Percentiles rank a stretch among this genome's conserved stretches.
phyloP scores from a whole-genome alignment of 30 jellyfish, hydroid and myxozoan species.

The Hydractinia echinata region DNA sequence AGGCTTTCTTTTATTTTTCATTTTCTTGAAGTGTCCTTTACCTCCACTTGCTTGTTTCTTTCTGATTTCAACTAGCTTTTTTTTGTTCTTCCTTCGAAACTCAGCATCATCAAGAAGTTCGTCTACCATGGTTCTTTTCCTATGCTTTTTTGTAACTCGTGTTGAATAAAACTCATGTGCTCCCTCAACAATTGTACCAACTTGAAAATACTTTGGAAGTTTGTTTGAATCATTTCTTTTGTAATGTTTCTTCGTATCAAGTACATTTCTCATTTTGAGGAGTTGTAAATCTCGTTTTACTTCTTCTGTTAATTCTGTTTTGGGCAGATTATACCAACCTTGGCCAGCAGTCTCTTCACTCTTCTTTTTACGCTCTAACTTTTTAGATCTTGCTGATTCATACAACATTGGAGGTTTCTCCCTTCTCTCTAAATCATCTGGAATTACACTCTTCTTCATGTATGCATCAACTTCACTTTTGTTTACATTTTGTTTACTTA shows the following conservation, averaged over 20 bases:
- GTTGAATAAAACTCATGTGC: conserved; percentile 81
- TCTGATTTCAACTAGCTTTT: conserved; percentile 54
- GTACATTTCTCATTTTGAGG: conserved; percentile 70
- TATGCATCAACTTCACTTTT: conserved; percentile 27
- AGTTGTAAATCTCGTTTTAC: conserved; percentile 77
- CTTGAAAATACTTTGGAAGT: conserved; percentile 68
- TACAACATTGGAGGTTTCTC: conserved; percentile 44
- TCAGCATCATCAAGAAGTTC: conserved; percentile 84
- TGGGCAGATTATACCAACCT: conserved; percentile 95
- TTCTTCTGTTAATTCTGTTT: conserved; percentile 77
- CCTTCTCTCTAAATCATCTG: conserved; percentile 62
- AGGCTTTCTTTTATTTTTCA: conserved; percentile 35
- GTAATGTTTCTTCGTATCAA: conserved; percentile 79
- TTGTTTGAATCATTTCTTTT: conserved; percentile 55
- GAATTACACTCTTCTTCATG: conserved; percentile 58
- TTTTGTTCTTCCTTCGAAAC: conserved; percentile 64
- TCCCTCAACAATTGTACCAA: conserved; percentile 87
- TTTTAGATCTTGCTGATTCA: conserved; percentile 30
- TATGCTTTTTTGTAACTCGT: conserved; percentile 55
- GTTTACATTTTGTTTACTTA: background rate
- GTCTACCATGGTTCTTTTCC: conserved; percentile 81
- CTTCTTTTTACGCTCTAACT: conserved; percentile 35
- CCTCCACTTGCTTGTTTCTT: conserved; percentile 49
- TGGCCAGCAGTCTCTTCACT: conserved; percentile 90
- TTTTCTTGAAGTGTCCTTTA: conserved; percentile 43